Conservation (phyloP, 2,888 invertebrate species). For the Nezara viridula region DNA sequence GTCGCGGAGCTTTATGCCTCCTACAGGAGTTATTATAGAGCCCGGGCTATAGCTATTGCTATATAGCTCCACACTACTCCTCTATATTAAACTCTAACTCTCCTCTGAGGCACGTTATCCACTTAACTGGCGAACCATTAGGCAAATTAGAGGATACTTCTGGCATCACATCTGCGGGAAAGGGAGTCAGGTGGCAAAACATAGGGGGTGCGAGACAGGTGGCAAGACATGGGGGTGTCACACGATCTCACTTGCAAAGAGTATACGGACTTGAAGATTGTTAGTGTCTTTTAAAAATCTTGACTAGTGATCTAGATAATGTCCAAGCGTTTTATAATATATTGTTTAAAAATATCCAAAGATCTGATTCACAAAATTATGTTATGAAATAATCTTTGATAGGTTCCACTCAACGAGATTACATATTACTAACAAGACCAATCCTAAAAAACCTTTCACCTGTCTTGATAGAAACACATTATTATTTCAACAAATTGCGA, state of each 20-base stretch:
- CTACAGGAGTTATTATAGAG: too few species aligned
- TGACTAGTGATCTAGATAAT: neutral
- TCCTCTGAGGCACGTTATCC: neutral
- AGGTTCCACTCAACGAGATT: too few species aligned
- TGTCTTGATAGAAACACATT: neutral
- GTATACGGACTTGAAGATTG: too few species aligned
- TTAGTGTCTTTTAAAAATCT: too few species aligned
- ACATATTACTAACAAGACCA: too few species aligned
- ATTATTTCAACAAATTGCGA: neutral
- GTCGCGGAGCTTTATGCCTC: too few species aligned
- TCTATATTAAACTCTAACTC: conserved; percentile 22
- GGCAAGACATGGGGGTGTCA: too few species aligned
- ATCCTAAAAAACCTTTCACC: neutral
- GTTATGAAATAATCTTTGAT: neutral
- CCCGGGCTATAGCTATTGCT: too few species aligned
- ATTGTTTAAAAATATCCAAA: neutral
- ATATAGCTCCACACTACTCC: neutral
- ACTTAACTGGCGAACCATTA: neutral
- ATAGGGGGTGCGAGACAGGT: too few species aligned
- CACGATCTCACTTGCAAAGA: too few species aligned
- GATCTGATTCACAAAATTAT: neutral
- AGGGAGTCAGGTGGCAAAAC: neutral
- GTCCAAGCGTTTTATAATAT: neutral
- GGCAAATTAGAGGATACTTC: neutral
- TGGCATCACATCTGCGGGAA: neutral